Conservation (phyloP, 2,797 vertebrate genomes). For the Apodemus agrarius region DNA sequence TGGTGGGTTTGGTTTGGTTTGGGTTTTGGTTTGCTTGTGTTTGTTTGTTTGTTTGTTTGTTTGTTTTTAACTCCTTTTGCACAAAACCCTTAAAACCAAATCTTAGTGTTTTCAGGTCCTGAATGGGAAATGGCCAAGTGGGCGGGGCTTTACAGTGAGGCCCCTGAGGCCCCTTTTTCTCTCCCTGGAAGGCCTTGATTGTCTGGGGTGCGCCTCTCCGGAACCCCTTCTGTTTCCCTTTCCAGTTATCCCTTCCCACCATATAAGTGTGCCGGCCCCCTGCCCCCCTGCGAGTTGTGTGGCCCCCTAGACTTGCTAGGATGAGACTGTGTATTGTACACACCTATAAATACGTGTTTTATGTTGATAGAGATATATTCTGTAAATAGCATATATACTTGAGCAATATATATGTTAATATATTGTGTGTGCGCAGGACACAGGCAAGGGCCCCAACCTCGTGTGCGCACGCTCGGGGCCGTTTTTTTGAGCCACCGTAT, state of each 20-base stretch:
- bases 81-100: slow-evolving; percentile 76
- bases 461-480: neutral
- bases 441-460: slow-evolving; percentile 12
- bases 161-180: neutral
- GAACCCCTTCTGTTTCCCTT: neutral
- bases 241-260: neutral
- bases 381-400: slow-evolving; percentile 80
- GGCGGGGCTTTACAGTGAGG: neutral
- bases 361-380: slow-evolving; percentile 73
- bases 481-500: slow-evolving; percentile 67
- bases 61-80: slow-evolving; percentile 63
- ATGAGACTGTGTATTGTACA: slow-evolving; percentile 60
- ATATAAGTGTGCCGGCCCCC: neutral
- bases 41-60: neutral
- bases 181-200: slow-evolving; percentile 45
- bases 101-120: slow-evolving; percentile 56
- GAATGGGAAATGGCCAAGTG: neutral
- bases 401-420: slow-evolving; percentile 82
- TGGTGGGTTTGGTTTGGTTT: neutral
- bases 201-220: neutral
- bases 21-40: neutral
- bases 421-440: slow-evolving; percentile 54
- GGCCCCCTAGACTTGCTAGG: slow-evolving; percentile 37
- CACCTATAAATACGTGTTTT: slow-evolving; percentile 70
- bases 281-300: neutral